Percentiles rank a stretch among this genome's conserved stretches.
These are phyloP conservation scores for Xanthia togata DNA, from an alignment of 2,888 invertebrate species.

Conservation along the genomic window DNA sequence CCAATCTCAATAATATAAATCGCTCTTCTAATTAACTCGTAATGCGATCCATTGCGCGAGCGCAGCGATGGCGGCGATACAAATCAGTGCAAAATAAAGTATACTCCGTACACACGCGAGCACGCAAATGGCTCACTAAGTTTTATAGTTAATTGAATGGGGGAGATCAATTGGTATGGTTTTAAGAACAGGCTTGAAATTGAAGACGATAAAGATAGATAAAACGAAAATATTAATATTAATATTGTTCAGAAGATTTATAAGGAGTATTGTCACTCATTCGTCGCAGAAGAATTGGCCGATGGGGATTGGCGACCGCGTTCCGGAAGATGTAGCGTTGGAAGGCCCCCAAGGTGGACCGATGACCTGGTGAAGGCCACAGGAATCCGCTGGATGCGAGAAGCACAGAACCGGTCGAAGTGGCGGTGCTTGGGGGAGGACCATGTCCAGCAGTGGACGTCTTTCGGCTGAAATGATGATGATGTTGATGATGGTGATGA, in stretches of 20 bases:
- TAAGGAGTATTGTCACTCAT: too few species aligned
- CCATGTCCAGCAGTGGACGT: too few species aligned
- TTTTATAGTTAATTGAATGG: slow-evolving; percentile 44
- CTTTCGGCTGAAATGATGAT: too few species aligned
- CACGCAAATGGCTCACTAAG: slow-evolving; percentile 55
- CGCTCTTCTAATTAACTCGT: slow-evolving; percentile 61
- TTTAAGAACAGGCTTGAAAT: background rate
- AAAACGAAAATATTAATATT: background rate
- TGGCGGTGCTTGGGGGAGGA: too few species aligned
- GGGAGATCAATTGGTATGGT: slow-evolving; percentile 9
- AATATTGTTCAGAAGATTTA: background rate
- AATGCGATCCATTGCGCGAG: slow-evolving; percentile 60
- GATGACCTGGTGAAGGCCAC: too few species aligned
- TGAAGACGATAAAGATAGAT: background rate
- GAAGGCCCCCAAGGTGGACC: too few species aligned
- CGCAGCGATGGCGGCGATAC: slow-evolving; percentile 57
- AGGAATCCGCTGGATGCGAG: too few species aligned
- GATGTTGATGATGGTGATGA: too few species aligned
- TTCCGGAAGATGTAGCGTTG: too few species aligned
- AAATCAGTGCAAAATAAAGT: slow-evolving; percentile 63
- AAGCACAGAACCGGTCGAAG: too few species aligned
- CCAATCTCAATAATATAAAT: slow-evolving; percentile 61
- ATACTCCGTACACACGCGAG: slow-evolving; percentile 55
- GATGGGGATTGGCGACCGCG: too few species aligned
- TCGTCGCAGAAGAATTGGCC: too few species aligned